These are phyloP conservation scores for Enteromius afrohamiltoni DNA, from an alignment of 2,797 vertebrate species.

Conservation along the genomic window DNA sequence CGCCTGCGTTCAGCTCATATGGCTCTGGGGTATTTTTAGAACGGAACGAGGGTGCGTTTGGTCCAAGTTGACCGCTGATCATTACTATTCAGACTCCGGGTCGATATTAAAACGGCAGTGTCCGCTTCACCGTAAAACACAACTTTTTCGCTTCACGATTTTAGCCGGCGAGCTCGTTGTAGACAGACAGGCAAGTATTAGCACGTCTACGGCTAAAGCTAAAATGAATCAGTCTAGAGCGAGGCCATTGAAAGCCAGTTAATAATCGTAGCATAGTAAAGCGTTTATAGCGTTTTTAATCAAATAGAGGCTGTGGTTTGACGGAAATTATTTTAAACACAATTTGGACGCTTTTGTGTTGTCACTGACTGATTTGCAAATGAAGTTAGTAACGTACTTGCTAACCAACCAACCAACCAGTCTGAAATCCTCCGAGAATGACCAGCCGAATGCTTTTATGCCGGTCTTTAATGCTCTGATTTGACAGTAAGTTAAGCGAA, in stretches of 20 bases:
- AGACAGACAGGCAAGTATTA: constrained; percentile 33
- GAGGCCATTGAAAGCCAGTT: constrained; percentile 18
- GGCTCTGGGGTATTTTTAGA: constrained; percentile 66
- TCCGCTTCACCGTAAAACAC: background rate
- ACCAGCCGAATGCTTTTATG: background rate
- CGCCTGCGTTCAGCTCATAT: constrained; percentile 41
- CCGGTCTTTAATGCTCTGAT: background rate
- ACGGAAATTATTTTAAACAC: background rate
- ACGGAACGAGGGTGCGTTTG: constrained; percentile 52
- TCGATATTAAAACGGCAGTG: background rate
- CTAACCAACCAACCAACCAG: background rate
- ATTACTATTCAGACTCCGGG: background rate
- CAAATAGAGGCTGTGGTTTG: background rate
- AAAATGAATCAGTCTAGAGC: constrained; percentile 32
- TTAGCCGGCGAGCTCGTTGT: constrained; percentile 16
- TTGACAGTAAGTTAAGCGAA: background rate
- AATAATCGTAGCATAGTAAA: background rate
- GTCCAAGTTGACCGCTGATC: constrained; percentile 33
- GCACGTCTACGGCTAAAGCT: constrained; percentile 44
- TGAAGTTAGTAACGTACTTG: background rate
- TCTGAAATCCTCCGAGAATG: background rate
- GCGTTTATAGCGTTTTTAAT: background rate
- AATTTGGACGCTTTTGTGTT: background rate
- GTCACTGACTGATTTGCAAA: background rate
- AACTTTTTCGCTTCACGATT: background rate